Conservation (phyloP, 1,140 invertebrate genomes). For the Heterodera schachtii region DNA sequence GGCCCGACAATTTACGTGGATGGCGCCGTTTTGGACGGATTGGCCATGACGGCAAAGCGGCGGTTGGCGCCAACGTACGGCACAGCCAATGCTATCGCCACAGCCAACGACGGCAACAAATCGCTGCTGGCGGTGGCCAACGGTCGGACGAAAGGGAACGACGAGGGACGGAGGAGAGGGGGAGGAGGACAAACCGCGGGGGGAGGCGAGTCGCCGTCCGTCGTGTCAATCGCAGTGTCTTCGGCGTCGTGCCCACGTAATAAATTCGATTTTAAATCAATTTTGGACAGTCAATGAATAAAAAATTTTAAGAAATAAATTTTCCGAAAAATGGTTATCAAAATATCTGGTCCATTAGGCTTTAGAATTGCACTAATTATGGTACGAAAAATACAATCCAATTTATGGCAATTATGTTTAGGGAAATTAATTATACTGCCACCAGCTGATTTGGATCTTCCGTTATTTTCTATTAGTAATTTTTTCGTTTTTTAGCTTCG, state of each 20-base stretch:
- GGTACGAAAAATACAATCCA: too few relatives aligned
- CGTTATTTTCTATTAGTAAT: background rate
- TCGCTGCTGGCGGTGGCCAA: background rate
- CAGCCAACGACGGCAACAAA: background rate
- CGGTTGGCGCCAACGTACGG: background rate
- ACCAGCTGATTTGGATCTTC: background rate
- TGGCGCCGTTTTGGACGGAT: background rate
- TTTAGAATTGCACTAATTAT: too few relatives aligned
- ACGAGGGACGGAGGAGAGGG: background rate
- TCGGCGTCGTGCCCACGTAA: conserved; percentile 10
- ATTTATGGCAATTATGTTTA: too few relatives aligned
- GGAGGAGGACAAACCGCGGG: background rate
- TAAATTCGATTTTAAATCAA: background rate
- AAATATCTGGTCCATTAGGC: too few relatives aligned
- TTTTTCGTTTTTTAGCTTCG: conserved; percentile 14
- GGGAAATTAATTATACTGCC: too few relatives aligned
- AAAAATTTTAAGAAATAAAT: too few relatives aligned
- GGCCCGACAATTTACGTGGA: conserved; percentile 17
- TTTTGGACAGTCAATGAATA: too few relatives aligned
- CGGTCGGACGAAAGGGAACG: background rate
- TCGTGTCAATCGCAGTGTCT: background rate
- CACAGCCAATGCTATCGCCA: background rate
- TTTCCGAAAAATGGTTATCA: too few relatives aligned
- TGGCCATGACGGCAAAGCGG: conserved; percentile 12
- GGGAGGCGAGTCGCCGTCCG: background rate